Base-by-base conservation (phyloP, 2,888 invertebrate species). In the Drosophila subquinaria region DNA sequence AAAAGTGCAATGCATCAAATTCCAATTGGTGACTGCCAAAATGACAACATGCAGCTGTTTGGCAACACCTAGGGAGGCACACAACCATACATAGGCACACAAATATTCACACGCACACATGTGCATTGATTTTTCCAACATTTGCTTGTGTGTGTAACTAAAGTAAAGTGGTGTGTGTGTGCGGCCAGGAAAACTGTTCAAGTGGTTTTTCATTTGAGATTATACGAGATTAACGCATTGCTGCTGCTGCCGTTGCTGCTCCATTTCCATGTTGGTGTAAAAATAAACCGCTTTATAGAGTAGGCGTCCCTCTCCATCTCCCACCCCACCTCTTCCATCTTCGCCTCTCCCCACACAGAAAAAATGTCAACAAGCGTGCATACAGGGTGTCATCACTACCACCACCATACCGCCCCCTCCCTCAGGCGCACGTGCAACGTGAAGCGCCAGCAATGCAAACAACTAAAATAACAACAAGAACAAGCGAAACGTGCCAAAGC, bases 91-190 rank as follows among this genome's bases (percentile, higher is more conserved):
- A 50, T 17, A 38, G 23, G 23, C 35, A 57, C 57, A 42, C 57
- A 53, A 43, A 45, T 23, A 57, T 51, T 48, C 47, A 30, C 59
- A 80, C 81, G 59, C 69, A 82, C 79, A 84, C 89, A 89, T 81
- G 71, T 84, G 71, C 82, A 82, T 84, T 84, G 84, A 84, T 84
- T 84, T 84, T 89, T 84, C 84, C 87, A 87, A 79, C 83, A 69
- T 59, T n/a, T 40, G 36, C 38, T 20, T 56, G 53, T 38, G 47
- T 79, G 23, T 42, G 45, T 30, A 8, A 30, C 8, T 30, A 1
- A 30, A 1, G 0, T 1, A 42, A 15, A 11, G 48, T 55, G 60
- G 42, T 38, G 42, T 64, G 64, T 52, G 20, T 55, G 48, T 52
- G 64, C 47, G 62, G 48, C 30, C 60, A 61, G 57, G 50, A 65